phyloP scores from a whole-genome alignment of 2,797 vertebrate genomes.

The Mionectes olivaceus region DNA sequence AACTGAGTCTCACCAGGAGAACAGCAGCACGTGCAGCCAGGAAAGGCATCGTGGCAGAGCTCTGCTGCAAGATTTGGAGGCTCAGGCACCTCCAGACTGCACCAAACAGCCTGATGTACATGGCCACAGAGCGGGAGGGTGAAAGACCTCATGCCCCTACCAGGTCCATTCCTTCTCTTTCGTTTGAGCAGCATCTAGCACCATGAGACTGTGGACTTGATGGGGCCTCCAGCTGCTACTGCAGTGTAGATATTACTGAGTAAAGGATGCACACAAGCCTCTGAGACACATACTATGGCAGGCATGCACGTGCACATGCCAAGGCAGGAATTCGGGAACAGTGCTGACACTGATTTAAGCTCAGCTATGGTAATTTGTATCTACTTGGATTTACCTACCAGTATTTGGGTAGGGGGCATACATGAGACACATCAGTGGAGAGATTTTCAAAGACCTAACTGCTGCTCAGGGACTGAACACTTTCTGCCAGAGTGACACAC shows the following conservation, averaged over 20 bases:
- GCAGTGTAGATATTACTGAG: not conserved
- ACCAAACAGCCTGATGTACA: fast-evolving
- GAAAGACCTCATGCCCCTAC: fast-evolving
- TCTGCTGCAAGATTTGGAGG: not conserved
- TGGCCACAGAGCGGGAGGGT: fast-evolving
- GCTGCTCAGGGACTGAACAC: not conserved
- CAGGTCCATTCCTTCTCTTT: not conserved
- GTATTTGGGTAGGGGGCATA: not conserved
- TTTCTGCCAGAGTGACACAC: not conserved
- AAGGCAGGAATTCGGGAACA: not conserved
- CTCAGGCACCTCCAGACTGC: not conserved
- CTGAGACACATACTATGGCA: fast-evolving
- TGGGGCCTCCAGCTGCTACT: not conserved
- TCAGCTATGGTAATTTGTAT: fast-evolving
- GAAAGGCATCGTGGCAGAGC: not conserved
- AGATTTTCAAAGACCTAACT: not conserved
- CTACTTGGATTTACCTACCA: not conserved
- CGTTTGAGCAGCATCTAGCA: fast-evolving
- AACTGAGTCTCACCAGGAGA: not conserved
- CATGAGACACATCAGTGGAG: not conserved
- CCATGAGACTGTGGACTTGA: fast-evolving
- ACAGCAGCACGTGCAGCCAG: fast-evolving
- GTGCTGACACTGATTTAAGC: not conserved
- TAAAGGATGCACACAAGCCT: fast-evolving
- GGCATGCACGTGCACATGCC: fast-evolving